A percentile compares a stretch with the other conserved stretches of the same genome.
These are phyloP conservation scores for Nycteola revayana DNA, from an alignment of 2,888 invertebrate genomes.

Conservation along the genomic window DNA sequence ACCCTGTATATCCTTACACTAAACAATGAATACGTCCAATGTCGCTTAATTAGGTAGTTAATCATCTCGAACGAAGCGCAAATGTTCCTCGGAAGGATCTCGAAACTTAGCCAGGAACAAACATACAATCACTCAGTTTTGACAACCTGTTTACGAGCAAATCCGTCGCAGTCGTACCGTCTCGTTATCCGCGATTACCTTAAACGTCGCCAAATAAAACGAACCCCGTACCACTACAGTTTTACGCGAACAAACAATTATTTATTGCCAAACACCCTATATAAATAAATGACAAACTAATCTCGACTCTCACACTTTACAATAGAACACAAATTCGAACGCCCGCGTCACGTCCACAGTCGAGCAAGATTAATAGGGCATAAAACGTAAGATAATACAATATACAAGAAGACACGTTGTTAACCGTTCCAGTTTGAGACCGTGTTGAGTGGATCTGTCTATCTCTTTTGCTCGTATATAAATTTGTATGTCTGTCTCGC, in stretches of 20 bases:
- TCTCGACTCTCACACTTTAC: slow-evolving; percentile 38
- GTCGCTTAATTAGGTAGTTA: no score
- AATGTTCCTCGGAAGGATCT: background rate
- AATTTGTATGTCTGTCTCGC: slow-evolving; percentile 45
- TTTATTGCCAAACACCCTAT: slow-evolving; percentile 70
- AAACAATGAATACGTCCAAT: no score
- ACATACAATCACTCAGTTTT: slow-evolving; percentile 42
- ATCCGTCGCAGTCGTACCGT: slow-evolving; percentile 38
- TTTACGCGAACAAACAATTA: slow-evolving; percentile 79
- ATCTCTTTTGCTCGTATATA: slow-evolving; percentile 53
- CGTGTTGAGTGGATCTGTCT: slow-evolving; percentile 50
- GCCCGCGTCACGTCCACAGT: slow-evolving; percentile 43
- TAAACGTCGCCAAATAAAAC: slow-evolving; percentile 63
- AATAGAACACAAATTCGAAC: slow-evolving; percentile 44
- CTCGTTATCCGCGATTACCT: slow-evolving; percentile 70
- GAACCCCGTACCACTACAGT: slow-evolving; percentile 65
- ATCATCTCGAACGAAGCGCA: no score
- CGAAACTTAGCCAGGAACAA: slow-evolving; percentile 17
- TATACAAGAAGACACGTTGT: slow-evolving; percentile 86
- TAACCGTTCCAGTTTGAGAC: slow-evolving; percentile 79
- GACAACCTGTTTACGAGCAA: slow-evolving; percentile 42
- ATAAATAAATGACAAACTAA: slow-evolving; percentile 33
- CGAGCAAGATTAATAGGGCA: slow-evolving; percentile 80
- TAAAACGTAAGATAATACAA: slow-evolving; percentile 82
- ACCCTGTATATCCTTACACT: no score